Conservation (phyloP, 2,888 invertebrate species). For the Drosophila limbata region DNA sequence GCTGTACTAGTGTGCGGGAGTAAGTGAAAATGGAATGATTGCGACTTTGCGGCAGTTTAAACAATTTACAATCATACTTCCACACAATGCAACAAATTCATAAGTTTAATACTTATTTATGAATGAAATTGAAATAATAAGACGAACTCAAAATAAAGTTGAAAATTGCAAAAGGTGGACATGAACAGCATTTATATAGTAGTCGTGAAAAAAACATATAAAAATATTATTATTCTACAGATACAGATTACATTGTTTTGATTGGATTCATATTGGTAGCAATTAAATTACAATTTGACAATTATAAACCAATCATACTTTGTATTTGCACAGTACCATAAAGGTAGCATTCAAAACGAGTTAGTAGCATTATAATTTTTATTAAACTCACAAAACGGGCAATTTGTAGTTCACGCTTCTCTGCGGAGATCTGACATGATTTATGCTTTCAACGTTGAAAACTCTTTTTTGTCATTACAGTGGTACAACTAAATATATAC, state of each 20-base stretch:
- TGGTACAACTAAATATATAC: background rate
- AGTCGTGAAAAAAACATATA: background rate
- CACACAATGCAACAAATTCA: background rate
- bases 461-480: slow-evolving; percentile 1
- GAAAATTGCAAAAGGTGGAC: too few species aligned
- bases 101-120: background rate
- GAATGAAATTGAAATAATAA: background rate
- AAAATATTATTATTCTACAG: background rate
- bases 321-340: slow-evolving; percentile 17
- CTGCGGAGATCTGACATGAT: slow-evolving; percentile 31
- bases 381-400: slow-evolving; percentile 20
- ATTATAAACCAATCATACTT: slow-evolving; percentile 36
- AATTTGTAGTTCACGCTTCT: slow-evolving; percentile 31
- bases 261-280: slow-evolving; percentile 13
- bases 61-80: slow-evolving; percentile 3
- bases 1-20: slow-evolving; percentile 22
- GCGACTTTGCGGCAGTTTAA: slow-evolving; percentile 14
- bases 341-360: slow-evolving; percentile 19
- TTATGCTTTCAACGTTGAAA: slow-evolving; percentile 31
- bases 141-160: too few species aligned
- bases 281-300: slow-evolving; percentile 40
- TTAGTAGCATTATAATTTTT: slow-evolving; percentile 14
- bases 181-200: too few species aligned
- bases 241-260: slow-evolving; percentile 4
- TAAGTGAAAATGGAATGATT: slow-evolving; percentile 8